Base-by-base conservation (phyloP, 2,888 invertebrate species). In the Odontothrips loti region DNA sequence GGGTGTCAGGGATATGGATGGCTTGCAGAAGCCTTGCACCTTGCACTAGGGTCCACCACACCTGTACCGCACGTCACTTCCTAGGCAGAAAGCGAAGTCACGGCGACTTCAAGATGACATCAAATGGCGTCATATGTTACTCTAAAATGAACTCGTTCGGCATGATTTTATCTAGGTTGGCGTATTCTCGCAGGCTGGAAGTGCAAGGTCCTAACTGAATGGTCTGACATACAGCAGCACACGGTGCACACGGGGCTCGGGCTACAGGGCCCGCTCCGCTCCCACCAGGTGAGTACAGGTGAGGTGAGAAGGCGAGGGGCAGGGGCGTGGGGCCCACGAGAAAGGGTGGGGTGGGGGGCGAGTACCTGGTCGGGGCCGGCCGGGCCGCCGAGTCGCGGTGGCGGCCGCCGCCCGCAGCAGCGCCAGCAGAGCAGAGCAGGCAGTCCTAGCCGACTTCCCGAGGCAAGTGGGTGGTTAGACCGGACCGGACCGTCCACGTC, bases 401-500 rank as follows among this genome's bases (percentile, higher is more conserved):
- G 4, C 15, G 58, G 20, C 58, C 17, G 12, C 51, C 51, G 17
- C 15, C 4, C 51, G n/a, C 15, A n/a, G 20, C 58, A 51, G 51
- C n/a, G n/a, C n/a, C n/a, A n/a, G 15, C 51, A 51, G 51, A 10
- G 15, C 51, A 48, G 48, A 63, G 63, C 68, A 6, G 34, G 34
- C 68, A 75, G 68, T 75, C 68, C 23, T 12, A 27, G 68, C 68
- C 68, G 68, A 75, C 68, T 27, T 75, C 68, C 68, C 68, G 68
- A 75, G 68, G 68, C 68, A 27, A 75, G 68, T 75, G 68, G 68
- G 23, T 12, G 17, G 58, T 17, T 6, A 58, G 58, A 20, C 58
- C 58, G 58, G 20, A 58, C 58, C 84, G 83, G 83, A 8, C 83
- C 82, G 58, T 83, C 82, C 34, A 87, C 84, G 80, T 86, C 90